phyloP scores from a whole-genome alignment of 2,888 invertebrate species.

The Agelastica alni region DNA sequence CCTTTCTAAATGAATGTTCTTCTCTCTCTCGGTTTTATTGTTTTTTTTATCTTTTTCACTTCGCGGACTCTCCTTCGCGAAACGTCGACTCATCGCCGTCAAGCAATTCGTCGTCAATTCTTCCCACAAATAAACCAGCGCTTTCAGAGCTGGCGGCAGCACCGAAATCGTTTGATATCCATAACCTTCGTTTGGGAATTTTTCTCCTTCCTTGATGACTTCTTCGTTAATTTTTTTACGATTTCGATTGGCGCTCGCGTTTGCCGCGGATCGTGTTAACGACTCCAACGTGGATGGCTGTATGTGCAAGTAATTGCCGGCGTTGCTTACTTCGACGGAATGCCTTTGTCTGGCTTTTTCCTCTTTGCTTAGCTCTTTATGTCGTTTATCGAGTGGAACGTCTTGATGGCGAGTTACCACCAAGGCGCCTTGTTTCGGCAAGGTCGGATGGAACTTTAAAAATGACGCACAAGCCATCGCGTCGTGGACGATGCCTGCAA shows the following conservation, averaged over 20 bases:
- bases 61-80: conserved; percentile 62
- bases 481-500: conserved; percentile 86
- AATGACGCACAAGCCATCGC: conserved; percentile 98
- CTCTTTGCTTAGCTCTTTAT: conserved; percentile 61
- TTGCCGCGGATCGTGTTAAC: conserved; percentile 76
- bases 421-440: conserved; percentile 78
- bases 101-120: conserved; percentile 72
- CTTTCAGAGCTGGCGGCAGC: conserved; percentile 84
- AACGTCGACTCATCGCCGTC: conserved; percentile 66
- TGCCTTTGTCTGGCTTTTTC: conserved; percentile 77
- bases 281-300: conserved; percentile 79
- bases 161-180: conserved; percentile 69
- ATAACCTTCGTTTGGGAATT: conserved; percentile 44
- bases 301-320: conserved; percentile 75
- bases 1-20: conserved; percentile 52
- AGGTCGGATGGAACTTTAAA: conserved; percentile 87
- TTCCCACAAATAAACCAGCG: conserved; percentile 89
- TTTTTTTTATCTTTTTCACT: conserved; percentile 45
- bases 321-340: conserved; percentile 80
- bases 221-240: conserved; percentile 55
- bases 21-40: conserved; percentile 54
- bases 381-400: conserved; percentile 54
- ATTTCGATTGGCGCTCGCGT: conserved; percentile 74
- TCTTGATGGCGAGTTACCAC: conserved; percentile 69
- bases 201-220: conserved; percentile 60